Base-by-base conservation (phyloP, 2,113 vertebrate species). In the Theristicus caerulescens region DNA sequence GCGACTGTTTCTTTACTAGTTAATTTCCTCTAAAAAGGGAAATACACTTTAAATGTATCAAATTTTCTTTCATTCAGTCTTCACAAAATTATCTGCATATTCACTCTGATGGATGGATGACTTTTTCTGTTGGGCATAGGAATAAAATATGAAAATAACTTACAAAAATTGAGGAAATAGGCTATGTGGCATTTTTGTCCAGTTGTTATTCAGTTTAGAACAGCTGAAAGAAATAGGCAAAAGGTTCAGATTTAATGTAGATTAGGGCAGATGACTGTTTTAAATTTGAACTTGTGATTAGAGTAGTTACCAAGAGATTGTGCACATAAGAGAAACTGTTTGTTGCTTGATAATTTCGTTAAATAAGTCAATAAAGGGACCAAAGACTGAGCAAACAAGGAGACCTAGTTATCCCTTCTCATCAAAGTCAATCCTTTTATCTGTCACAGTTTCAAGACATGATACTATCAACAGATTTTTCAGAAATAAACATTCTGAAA, bases 371-470 rank as follows among this genome's bases (percentile, higher is more conserved):
- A 67, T 62, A 93, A 73, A 58, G 31, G 18, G 44, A 74, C 65
- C 17, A 88, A 85, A 86, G 40, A 92, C 62, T 93, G 91, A 95
- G 25, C 42, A 95, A 93, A 90, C 54, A 85, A 46, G 9, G 18
- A 84, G 31, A 62, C 5, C 31, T 54, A 59, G 40, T 67, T 91
- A 88, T 85, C 49, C 61, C 26, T 76, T 92, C 85, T 67, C 84
- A 81, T 57, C 59, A 86, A 71, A 80, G 70, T 44, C 54, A 88
- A 82, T 87, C 79, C 57, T 79, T 83, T 84, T 70, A 55, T 85
- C 47, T 92, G 84, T 89, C 80, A 84, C 5, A 2, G 47, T 83
- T 90, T 95, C 86, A 93, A 94, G 80, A 87, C 55, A 95, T 93
- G 52, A 92, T 47, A 77, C 36, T 73, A 93, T 74, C 77, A 83